Percentiles rank a stretch among this genome's conserved stretches.
phyloP scores from a whole-genome alignment of 1,140 invertebrate genomes.

The Drosophila rufa region DNA sequence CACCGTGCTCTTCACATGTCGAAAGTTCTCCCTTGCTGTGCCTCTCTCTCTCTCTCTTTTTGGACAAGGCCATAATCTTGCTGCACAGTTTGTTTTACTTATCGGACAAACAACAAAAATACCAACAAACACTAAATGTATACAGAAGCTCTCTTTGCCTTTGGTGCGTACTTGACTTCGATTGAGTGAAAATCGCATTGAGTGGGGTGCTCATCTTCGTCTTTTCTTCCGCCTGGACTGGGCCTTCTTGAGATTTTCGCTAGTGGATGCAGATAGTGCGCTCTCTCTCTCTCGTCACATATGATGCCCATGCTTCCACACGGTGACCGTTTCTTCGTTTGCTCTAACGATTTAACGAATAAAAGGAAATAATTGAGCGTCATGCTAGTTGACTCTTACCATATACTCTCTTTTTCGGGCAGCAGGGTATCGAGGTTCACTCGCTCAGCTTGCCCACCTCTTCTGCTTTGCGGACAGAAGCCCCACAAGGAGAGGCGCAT shows the following conservation, averaged over 20 bases:
- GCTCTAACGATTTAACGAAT: slow-evolving; percentile 53
- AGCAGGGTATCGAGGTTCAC: not conserved
- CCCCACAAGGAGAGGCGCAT: not conserved
- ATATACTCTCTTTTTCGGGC: slow-evolving; percentile 25
- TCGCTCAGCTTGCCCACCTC: not conserved
- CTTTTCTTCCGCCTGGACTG: slow-evolving; percentile 24
- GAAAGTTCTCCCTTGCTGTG: slow-evolving; percentile 11
- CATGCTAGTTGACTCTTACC: slow-evolving; percentile 21
- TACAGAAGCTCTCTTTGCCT: slow-evolving; percentile 50
- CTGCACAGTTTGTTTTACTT: slow-evolving; percentile 66
- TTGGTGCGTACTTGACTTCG: slow-evolving; percentile 19
- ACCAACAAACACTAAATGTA: slow-evolving; percentile 44
- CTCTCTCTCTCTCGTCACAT: slow-evolving; percentile 6
- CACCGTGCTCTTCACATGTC: slow-evolving; percentile 59
- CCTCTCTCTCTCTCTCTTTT: slow-evolving; percentile 13
- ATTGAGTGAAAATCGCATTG: slow-evolving; percentile 26
- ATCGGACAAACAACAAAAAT: slow-evolving; percentile 42
- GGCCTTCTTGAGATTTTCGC: slow-evolving; percentile 37
- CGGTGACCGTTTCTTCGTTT: slow-evolving; percentile 23
- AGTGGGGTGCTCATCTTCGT: slow-evolving; percentile 12
- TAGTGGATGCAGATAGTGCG: slow-evolving; percentile 8
- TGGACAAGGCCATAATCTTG: slow-evolving; percentile 40
- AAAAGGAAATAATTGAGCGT: slow-evolving; percentile 45
- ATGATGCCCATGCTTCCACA: slow-evolving; percentile 1
- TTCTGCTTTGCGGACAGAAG: not conserved